Evolutionary conservation across 2,113 vertebrate species (phyloP), one percentile per base, ranked within the genome.

Genomic region (Atherinomorus stipes): DNA sequence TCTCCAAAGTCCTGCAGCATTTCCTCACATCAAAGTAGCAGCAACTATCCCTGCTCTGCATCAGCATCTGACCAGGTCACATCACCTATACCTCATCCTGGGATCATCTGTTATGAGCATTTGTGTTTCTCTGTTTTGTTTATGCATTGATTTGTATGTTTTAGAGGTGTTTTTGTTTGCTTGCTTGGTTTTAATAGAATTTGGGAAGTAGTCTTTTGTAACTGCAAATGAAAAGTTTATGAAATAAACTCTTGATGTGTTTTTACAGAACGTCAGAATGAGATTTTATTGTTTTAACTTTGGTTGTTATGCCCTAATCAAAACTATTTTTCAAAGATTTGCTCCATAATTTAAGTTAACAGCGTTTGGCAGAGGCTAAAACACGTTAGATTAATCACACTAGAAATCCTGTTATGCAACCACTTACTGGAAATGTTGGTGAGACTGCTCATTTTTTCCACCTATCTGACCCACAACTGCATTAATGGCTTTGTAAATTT

Each of bases 1-100:
- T 83, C 76, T 74, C 73, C 71, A 63, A 40, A 84, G 65, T 79
- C 76, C 65, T 66, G 42, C 42, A 76, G 80, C 64, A 65, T 84
- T 88, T 90, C 84, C 83, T 83, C 61, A 85, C 86, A 89, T 90
- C 82, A 85, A 91, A 91, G 79, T 62, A 60, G 23, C 15, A 45
- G 49, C 80, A 72, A 50, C 51, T 66, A 65, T 81, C 51, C 75
- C 71, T 52, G 28, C 40, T 44, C 31, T 50, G 37, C 76, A 68
- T 25, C 25, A 44, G 44, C 67, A 74, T 60, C 21, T 78, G 65
- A 31, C 51, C n/a, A 7, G 51, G 21, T 64, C 75, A 52, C 72
- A 28, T 58, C 44, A 64, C 77, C 45, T 19, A 7, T 22, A 57
- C 13, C 52, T 51, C 47, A 57, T 73, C 42, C 16, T 25, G 19